Evolutionary conservation across 2,888 invertebrate species (phyloP).

Genomic region (Drosophila lutescens): DNA sequence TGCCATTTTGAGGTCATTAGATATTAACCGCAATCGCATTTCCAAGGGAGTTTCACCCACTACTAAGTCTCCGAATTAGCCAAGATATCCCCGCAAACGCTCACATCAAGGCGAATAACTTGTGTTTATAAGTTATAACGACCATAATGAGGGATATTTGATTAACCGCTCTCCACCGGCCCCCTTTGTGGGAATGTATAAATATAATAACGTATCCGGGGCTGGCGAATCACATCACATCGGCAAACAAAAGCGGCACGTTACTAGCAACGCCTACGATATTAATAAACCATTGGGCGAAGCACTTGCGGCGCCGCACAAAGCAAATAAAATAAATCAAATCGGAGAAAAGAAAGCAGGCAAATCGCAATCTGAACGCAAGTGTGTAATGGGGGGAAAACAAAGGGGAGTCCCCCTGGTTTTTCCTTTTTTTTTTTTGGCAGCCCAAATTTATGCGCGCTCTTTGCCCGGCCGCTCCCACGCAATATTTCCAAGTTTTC

Average conservation of each 20-base stretch:
- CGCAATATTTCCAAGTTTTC: conserved; percentile 42
- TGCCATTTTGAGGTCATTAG: background rate
- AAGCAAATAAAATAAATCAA: conserved; percentile 84
- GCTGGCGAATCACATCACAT: conserved; percentile 53
- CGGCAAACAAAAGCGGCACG: conserved; percentile 55
- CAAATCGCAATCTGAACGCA: conserved; percentile 70
- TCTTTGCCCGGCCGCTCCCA: conserved; percentile 60
- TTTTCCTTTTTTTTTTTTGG: conserved; percentile 32
- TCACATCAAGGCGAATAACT: conserved; percentile 11
- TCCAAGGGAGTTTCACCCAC: background rate
- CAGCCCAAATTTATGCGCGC: conserved; percentile 69
- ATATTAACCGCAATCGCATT: background rate
- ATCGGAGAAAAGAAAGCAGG: conserved; percentile 63
- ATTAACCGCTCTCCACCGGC: conserved; percentile 63
- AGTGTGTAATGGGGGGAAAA: conserved; percentile 51
- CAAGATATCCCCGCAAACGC: conserved; percentile 10
- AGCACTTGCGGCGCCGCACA: conserved; percentile 82
- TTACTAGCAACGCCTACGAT: conserved; percentile 75
- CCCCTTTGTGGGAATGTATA: conserved; percentile 50
- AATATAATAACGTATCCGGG: conserved; percentile 52
- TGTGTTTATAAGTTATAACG: conserved; percentile 6
- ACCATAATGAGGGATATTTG: conserved; percentile 49
- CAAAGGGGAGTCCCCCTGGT: conserved; percentile 54
- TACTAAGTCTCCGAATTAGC: conserved; percentile 10
- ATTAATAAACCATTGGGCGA: conserved; percentile 76